A percentile compares a stretch with the other conserved stretches of the same genome.
phyloP scores from a whole-genome alignment of 1,140 invertebrate species.

The Bombyx mori region ASM3026992v2 NC_085127.1:8530001-8530500 shows the following conservation, averaged over 20 bases:
- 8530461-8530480: background rate
- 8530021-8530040: constrained; percentile 20
- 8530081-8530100: constrained; percentile 9
- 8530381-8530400: too few relatives aligned
- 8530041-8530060: constrained; percentile 22
- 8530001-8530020: constrained; percentile 1
- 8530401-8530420: background rate
- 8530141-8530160: constrained; percentile 1
- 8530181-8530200: constrained; percentile 9
- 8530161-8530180: constrained; percentile 16
- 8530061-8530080: constrained; percentile 19
- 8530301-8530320: too few relatives aligned
- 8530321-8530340: too few relatives aligned
- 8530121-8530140: constrained; percentile 21
- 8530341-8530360: too few relatives aligned
- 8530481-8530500: too few relatives aligned
- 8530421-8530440: background rate
- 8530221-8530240: background rate
- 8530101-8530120: constrained; percentile 14
- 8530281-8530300: too few relatives aligned
- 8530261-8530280: too few relatives aligned
- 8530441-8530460: background rate
- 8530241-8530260: constrained; percentile 2
- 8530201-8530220: constrained; percentile 6
- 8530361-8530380: too few relatives aligned